Base-by-base conservation (phyloP, 1,140 invertebrate species). In the Drosophila dunni region DNA sequence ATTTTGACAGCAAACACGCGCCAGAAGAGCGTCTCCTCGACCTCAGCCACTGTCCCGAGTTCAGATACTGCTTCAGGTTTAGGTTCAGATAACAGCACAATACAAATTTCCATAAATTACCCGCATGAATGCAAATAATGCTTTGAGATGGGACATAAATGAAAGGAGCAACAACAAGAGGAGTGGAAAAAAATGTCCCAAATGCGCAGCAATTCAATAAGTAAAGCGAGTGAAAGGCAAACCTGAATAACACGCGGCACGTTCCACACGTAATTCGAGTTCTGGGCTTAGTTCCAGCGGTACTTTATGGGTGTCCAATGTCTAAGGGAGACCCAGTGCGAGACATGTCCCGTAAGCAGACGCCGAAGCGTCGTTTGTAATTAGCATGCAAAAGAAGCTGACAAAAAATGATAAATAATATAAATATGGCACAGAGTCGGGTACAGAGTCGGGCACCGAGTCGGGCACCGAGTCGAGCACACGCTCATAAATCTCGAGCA, bases 91-190 rank as follows among this genome's bases (percentile, higher is more conserved):
- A 84, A 89, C 75, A 78, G 80, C 76, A 73, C 74, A 89, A 90
- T 90, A 89, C 81, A 88, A 88, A 89, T 88, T 88, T 89, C 77
- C 84, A 89, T 88, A 88, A 88, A 88, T 88, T 88, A 84, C 81
- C 80, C 85, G 84, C 81, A 84, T 89, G 85, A 81, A 84, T 90
- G 78, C 85, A 75, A 89, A 80, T 62, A 70, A 75, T 54, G 50
- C 56, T 50, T 24, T 11, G 8, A 62, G 33, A 60, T 51, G 61
- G 34, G 44, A 36, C 56, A 33, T 15, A 17, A 54, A 42, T 20
- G 11, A 20, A 36, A 42, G 54, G 48, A 56, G 46, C 17, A 48
- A 48, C 17, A 44, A 13, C 24, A 20, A 48, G 48, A 58, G 61
- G 15, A 42, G 33, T 62, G n/a, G 24, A 29, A 66, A 67, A 75